These are phyloP conservation scores for Craseonycteris thonglongyai DNA, from an alignment of 2,113 vertebrate genomes.

Conservation along the genomic window DNA sequence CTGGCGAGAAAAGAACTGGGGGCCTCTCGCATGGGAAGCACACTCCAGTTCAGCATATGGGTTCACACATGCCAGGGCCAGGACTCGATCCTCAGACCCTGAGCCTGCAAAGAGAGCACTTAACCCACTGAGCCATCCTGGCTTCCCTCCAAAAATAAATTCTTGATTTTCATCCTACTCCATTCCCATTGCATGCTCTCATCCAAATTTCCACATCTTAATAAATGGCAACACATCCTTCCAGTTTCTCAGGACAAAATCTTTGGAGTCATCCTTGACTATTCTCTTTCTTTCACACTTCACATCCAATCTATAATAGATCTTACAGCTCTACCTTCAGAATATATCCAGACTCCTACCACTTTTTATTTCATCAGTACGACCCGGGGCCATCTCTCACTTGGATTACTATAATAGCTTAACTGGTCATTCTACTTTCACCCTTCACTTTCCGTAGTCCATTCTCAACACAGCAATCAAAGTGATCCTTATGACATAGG, in stretches of 20 bases:
- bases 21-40: no score
- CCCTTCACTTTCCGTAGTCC: background rate
- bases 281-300: background rate
- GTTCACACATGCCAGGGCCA: no score
- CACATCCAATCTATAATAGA: background rate
- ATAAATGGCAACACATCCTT: background rate
- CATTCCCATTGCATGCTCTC: background rate
- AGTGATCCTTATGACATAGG: background rate
- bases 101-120: no score
- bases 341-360: background rate
- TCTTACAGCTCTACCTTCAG: background rate
- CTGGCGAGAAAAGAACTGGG: no score
- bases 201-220: background rate
- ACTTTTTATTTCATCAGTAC: background rate
- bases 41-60: no score
- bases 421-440: background rate
- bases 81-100: no score
- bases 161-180: background rate
- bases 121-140: no score
- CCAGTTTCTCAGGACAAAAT: background rate
- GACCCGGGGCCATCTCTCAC: background rate
- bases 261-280: background rate
- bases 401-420: background rate
- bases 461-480: background rate
- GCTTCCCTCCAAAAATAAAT: background rate